phyloP scores from a whole-genome alignment of 2,797 vertebrate species.

The Anas acuta region DNA sequence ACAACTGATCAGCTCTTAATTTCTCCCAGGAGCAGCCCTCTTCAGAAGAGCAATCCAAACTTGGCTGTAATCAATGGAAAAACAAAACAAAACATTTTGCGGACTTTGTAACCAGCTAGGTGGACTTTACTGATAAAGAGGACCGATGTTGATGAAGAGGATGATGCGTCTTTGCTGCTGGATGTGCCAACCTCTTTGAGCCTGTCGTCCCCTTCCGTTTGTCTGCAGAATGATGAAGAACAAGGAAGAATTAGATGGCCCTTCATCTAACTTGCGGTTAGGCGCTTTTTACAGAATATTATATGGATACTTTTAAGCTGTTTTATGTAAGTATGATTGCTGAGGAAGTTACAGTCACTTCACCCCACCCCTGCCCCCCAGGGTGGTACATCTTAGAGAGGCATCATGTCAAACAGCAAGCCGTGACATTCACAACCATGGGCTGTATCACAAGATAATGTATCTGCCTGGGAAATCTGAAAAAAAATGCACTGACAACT shows the following conservation, averaged over 20 bases:
- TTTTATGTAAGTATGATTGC: background rate
- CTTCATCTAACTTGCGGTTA: background rate
- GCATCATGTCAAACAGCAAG: background rate
- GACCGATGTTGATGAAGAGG: background rate
- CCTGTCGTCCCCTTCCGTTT: background rate
- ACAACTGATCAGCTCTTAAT: background rate
- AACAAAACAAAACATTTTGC: background rate
- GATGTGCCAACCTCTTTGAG: background rate
- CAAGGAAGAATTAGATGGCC: background rate
- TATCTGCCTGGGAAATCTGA: conserved; percentile 56
- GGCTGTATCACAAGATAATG: conserved; percentile 21
- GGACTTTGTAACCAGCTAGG: background rate
- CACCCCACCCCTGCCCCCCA: background rate
- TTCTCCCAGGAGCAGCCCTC: background rate
- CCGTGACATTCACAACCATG: background rate
- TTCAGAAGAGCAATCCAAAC: background rate
- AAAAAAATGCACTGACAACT: conserved; percentile 32
- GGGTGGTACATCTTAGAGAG: background rate
- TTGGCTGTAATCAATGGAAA: background rate
- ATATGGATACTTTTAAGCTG: background rate
- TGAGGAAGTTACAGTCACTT: background rate
- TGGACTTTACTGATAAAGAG: background rate
- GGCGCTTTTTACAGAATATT: background rate
- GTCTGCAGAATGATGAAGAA: background rate
- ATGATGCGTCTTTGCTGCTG: background rate